Conservation (phyloP, 92 coral and sea anemone species). For the Parazoanthus atlanticus region DNA sequence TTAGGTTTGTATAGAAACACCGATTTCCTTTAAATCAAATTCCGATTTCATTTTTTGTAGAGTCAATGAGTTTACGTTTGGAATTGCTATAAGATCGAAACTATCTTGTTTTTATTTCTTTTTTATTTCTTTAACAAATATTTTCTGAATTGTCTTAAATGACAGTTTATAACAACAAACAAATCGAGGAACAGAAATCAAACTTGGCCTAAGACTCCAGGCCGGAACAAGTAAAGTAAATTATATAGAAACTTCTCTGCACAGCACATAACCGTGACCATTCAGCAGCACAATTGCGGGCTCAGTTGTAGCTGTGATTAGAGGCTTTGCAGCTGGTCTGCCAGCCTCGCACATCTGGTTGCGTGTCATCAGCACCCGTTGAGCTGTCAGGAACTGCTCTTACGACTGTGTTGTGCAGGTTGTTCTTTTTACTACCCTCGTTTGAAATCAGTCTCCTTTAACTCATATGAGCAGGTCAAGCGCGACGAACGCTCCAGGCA, state of each 20-base stretch:
- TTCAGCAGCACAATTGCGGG: constrained; percentile 39
- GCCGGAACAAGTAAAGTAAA: not conserved
- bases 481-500: too few species aligned
- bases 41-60: too few species aligned
- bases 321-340: constrained; percentile 29
- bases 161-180: not conserved
- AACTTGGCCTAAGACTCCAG: not conserved
- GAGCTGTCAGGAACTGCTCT: constrained; percentile 31
- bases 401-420: not conserved
- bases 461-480: not conserved
- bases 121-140: not conserved
- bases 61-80: too few species aligned
- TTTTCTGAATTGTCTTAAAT: not conserved
- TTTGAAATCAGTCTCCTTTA: not conserved
- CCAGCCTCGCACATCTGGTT: constrained; percentile 2
- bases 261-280: constrained; percentile 11
- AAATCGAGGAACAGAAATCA: not conserved
- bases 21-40: too few species aligned
- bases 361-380: not conserved
- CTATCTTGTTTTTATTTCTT: not conserved
- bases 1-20: not conserved
- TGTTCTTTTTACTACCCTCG: not conserved
- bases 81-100: too few species aligned
- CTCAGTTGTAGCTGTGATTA: constrained; percentile 8
- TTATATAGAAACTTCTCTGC: not conserved